A percentile compares a stretch with the other conserved stretches of the same genome.
phyloP scores from a whole-genome alignment of 2,113 vertebrate species.

The Mastomys natalensis region DNA sequence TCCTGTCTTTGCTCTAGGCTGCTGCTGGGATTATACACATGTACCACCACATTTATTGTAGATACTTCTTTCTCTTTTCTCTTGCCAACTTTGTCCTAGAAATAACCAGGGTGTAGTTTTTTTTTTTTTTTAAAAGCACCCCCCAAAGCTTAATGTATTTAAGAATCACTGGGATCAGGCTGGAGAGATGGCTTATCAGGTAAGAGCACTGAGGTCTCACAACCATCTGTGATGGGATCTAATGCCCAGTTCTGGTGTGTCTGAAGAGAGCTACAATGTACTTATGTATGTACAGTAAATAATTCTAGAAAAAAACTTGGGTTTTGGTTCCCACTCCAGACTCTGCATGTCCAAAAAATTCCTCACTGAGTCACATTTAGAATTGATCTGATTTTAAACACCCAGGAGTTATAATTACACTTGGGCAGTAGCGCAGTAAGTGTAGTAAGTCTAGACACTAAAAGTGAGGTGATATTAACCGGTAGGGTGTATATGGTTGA shows the following conservation, averaged over 20 bases:
- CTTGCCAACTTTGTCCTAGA: background rate
- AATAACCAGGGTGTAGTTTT: background rate
- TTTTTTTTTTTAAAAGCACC: background rate
- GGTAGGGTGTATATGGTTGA: background rate
- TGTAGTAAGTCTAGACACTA: background rate
- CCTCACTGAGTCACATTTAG: background rate
- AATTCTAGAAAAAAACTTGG: background rate
- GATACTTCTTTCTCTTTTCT: background rate
- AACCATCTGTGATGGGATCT: too few species aligned
- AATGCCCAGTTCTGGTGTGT: too few species aligned
- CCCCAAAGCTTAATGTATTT: background rate
- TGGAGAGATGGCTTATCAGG: too few species aligned
- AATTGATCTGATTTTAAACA: background rate
- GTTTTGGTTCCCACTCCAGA: background rate
- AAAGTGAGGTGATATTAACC: background rate
- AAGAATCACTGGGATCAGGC: background rate
- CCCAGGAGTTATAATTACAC: background rate
- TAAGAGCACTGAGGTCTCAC: too few species aligned
- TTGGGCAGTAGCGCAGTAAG: background rate
- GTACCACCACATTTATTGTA: background rate
- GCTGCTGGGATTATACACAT: background rate
- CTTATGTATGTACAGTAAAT: too few species aligned
- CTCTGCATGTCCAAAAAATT: background rate
- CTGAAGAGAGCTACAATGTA: too few species aligned
- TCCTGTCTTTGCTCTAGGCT: background rate